These are phyloP conservation scores for Amphipoea oculea DNA, from an alignment of 2,888 invertebrate species.

Conservation along the genomic window DNA sequence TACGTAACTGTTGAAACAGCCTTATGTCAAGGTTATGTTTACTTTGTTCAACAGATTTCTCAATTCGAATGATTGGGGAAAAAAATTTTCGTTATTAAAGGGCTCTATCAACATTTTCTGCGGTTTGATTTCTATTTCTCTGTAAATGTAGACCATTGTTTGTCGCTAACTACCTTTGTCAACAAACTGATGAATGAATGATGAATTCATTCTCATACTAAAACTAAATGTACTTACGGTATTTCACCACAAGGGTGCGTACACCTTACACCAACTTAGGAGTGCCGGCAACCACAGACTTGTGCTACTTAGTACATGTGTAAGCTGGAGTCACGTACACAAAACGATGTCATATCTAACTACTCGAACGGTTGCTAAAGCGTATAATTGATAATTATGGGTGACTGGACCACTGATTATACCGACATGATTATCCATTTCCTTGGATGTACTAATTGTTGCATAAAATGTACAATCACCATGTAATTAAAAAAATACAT, in stretches of 20 bases:
- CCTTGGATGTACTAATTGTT: conserved; percentile 31
- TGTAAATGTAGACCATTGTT: not conserved
- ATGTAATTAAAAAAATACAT: conserved; percentile 2
- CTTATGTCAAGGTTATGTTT: conserved; percentile 65
- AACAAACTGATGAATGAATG: conserved; percentile 1
- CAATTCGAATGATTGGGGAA: conserved; percentile 25
- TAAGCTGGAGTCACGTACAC: conserved; percentile 11
- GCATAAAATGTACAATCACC: conserved; percentile 2
- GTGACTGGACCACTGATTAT: conserved; percentile 18
- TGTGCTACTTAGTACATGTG: conserved; percentile 11
- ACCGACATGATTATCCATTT: conserved; percentile 46
- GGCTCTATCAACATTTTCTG: conserved; percentile 11
- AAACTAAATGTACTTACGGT: conserved; percentile 9
- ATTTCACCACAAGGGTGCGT: conserved; percentile 4
- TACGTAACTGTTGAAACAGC: conserved; percentile 58
- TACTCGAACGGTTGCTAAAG: conserved; percentile 45
- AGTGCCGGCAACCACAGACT: conserved; percentile 25
- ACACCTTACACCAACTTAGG: conserved; percentile 18
- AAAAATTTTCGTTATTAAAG: conserved; percentile 1
- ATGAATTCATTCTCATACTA: conserved; percentile 6
- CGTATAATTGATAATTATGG: conserved; percentile 33
- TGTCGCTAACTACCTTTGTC: not conserved
- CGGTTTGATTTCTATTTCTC: conserved; percentile 9
- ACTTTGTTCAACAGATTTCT: conserved; percentile 46
- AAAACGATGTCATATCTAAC: conserved; percentile 37